phyloP scores from a whole-genome alignment of 2,113 vertebrate species.

The Naja naja region DNA sequence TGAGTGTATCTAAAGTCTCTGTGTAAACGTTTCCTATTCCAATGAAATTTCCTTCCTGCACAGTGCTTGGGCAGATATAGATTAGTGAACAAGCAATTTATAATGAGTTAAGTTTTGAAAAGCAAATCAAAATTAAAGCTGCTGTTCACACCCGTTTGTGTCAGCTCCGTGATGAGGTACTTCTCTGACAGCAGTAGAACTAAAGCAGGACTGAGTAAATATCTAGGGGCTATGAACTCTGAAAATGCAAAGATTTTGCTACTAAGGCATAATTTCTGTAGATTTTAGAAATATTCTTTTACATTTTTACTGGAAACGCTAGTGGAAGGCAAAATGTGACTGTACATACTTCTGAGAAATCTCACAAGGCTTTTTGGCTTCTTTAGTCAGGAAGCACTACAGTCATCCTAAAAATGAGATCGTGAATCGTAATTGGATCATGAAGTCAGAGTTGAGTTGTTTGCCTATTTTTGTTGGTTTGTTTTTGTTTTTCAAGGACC shows the following conservation, averaged over 20 bases:
- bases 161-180: neutral
- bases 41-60: neutral
- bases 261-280: slow-evolving; percentile 34
- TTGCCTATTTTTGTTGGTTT: neutral
- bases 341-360: slow-evolving; percentile 9
- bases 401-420: slow-evolving; percentile 32
- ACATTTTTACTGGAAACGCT: slow-evolving; percentile 23
- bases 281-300: slow-evolving; percentile 23
- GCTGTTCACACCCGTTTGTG: neutral
- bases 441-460: neutral
- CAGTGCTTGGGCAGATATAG: slow-evolving; percentile 18
- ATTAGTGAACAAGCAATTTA: slow-evolving; percentile 35
- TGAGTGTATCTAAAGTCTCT: slow-evolving; percentile 29
- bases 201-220: slow-evolving; percentile 3
- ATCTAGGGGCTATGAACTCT: slow-evolving; percentile 42
- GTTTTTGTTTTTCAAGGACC: neutral
- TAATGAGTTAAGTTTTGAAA: slow-evolving; percentile 21
- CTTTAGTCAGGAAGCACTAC: slow-evolving; percentile 36
- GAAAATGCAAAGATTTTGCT: slow-evolving; percentile 38
- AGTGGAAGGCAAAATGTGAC: neutral
- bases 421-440: slow-evolving; percentile 28
- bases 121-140: slow-evolving; percentile 11
- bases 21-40: slow-evolving; percentile 24
- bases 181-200: neutral
- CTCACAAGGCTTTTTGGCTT: slow-evolving; percentile 7